Evolutionary conservation across 2,888 invertebrate species (phyloP).

Genomic region (Chymomyza procnemis): DNA sequence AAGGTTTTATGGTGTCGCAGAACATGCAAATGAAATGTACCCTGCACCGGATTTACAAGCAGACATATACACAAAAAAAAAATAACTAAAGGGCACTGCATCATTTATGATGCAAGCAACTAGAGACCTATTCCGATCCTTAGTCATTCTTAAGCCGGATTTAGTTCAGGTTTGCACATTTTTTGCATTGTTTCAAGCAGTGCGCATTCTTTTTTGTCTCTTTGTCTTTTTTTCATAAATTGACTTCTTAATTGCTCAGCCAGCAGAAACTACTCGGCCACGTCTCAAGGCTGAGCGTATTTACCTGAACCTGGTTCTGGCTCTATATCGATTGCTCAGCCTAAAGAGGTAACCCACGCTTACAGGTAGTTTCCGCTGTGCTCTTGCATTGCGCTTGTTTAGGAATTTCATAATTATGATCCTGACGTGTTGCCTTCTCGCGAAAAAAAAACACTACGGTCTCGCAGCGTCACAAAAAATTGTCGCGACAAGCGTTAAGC

Average conservation of each 20-base stretch:
- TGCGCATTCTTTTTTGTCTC: constrained; percentile 19
- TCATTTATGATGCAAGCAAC: constrained; percentile 65
- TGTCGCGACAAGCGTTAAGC: constrained; percentile 58
- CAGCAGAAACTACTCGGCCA: not conserved
- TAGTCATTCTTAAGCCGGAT: constrained; percentile 68
- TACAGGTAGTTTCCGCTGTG: constrained; percentile 52
- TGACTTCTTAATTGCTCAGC: constrained; percentile 71
- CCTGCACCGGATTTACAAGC: constrained; percentile 17
- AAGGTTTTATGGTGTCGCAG: constrained; percentile 17
- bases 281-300: constrained; percentile 29
- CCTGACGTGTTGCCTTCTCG: constrained; percentile 57
- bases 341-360: constrained; percentile 61
- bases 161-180: constrained; percentile 68
- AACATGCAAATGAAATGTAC: constrained; percentile 45
- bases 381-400: constrained; percentile 47
- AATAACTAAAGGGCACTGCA: not conserved
- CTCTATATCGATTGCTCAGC: constrained; percentile 2
- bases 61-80: not conserved
- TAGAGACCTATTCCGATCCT: not conserved
- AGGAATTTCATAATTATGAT: constrained; percentile 75
- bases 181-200: constrained; percentile 57
- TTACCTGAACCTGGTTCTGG: constrained; percentile 23
- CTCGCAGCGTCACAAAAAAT: constrained; percentile 52
- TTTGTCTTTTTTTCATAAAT: constrained; percentile 54
- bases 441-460: constrained; percentile 39